Conservation (phyloP, 23 tunicate genomes). For the Trididemnum miniatum region DNA sequence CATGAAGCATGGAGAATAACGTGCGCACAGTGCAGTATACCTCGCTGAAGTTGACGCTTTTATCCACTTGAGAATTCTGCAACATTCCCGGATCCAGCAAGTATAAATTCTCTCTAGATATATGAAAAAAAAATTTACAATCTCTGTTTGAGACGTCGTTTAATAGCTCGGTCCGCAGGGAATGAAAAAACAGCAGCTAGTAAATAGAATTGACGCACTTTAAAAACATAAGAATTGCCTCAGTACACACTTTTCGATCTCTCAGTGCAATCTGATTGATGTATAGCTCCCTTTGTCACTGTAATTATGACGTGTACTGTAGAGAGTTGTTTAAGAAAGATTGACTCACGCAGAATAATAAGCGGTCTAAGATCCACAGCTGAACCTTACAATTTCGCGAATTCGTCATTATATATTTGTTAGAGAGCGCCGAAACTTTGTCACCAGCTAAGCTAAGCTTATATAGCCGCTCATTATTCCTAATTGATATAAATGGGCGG, state of each 20-base stretch:
- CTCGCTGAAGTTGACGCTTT: slow-evolving; percentile 19
- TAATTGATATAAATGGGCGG: slow-evolving; percentile 1
- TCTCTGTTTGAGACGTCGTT: no score
- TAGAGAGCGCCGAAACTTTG: background rate
- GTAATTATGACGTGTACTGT: background rate
- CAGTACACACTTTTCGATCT: background rate
- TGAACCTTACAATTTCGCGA: background rate
- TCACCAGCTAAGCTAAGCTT: background rate
- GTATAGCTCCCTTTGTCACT: background rate
- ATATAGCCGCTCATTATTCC: slow-evolving; percentile 7
- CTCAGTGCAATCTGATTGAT: no score
- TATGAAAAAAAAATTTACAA: no score
- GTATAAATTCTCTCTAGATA: slow-evolving; percentile 68
- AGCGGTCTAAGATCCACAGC: background rate
- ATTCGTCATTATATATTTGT: background rate
- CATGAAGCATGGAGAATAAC: no score
- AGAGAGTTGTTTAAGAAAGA: background rate
- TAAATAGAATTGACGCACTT: background rate
- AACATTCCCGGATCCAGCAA: slow-evolving; percentile 48
- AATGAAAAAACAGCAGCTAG: no score
- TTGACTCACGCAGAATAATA: background rate
- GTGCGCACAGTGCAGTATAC: no score
- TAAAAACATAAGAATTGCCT: background rate
- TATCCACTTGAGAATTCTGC: background rate
- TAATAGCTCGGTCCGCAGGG: no score